Conservation (phyloP, 1,140 invertebrate species). For the Drosophila navojoa region DNA sequence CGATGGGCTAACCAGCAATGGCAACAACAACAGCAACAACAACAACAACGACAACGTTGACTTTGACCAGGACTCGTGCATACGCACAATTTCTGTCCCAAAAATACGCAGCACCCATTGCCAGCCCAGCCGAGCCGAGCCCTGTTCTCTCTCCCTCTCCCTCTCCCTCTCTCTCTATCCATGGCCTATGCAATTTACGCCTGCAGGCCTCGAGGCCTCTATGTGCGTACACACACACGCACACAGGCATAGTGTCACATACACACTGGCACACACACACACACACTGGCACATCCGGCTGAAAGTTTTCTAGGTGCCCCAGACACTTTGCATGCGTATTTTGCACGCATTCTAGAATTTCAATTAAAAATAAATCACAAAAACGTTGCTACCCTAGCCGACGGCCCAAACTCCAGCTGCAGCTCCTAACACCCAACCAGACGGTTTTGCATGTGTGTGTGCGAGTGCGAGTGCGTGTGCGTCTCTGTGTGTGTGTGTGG, state of each 20-base stretch:
- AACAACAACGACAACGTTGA: conserved; percentile 26
- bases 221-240: conserved; percentile 12
- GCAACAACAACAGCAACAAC: conserved; percentile 18
- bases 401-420: conserved; percentile 6
- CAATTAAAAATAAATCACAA: conserved; percentile 84
- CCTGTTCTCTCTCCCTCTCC: not conserved
- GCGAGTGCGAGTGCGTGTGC: conserved; percentile 30
- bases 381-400: conserved; percentile 64
- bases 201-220: conserved; percentile 65
- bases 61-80: conserved; percentile 42
- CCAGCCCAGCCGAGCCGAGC: not conserved
- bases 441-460: not conserved
- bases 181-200: conserved; percentile 77
- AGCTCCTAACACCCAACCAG: conserved; percentile 13
- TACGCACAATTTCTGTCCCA: conserved; percentile 71
- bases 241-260: not conserved
- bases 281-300: conserved; percentile 19
- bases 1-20: conserved; percentile 31
- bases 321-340: conserved; percentile 83
- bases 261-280: not conserved
- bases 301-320: conserved; percentile 76
- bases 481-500: conserved; percentile 20
- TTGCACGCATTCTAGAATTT: conserved; percentile 84
- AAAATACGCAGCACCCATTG: conserved; percentile 37
- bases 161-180: conserved; percentile 14